A percentile compares a stretch with the other conserved stretches of the same genome.
Evolutionary conservation across 2,797 vertebrate genomes (phyloP).

Genomic region (Pipistrellus pipistrellus): DNA sequence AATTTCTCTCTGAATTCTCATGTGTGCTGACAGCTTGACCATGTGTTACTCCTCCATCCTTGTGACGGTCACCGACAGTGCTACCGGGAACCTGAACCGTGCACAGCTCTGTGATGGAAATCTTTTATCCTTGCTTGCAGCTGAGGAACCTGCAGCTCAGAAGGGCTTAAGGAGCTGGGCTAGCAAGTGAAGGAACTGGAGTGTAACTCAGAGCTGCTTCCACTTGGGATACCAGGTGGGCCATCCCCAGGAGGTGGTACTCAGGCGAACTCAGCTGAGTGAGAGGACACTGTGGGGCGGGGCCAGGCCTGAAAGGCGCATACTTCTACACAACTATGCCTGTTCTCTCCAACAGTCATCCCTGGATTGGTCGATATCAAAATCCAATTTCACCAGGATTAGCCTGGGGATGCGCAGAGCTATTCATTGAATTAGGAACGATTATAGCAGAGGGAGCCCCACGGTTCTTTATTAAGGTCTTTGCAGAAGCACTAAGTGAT

Average conservation of each 20-base stretch:
- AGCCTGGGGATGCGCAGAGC: constrained; percentile 84
- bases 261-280: background rate
- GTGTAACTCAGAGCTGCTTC: background rate
- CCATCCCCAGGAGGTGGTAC: background rate
- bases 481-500: constrained; percentile 81
- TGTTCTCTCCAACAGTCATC: constrained; percentile 76
- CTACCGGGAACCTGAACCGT: background rate
- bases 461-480: constrained; percentile 84
- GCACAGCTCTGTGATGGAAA: background rate
- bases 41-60: background rate
- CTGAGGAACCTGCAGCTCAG: background rate
- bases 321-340: constrained; percentile 48
- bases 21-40: background rate
- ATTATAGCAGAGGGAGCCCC: constrained; percentile 84
- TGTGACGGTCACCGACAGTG: background rate
- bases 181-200: too few relatives aligned
- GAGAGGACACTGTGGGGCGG: constrained; percentile 21
- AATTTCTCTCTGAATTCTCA: background rate
- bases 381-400: constrained; percentile 87
- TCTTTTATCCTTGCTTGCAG: background rate
- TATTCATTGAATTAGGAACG: constrained; percentile 86
- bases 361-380: constrained; percentile 83
- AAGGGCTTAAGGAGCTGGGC: background rate
- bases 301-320: constrained; percentile 40
- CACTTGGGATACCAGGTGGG: too few relatives aligned